These are phyloP conservation scores for Deilephila elpenor DNA, from an alignment of 2,888 invertebrate species.

Conservation along the genomic window DNA sequence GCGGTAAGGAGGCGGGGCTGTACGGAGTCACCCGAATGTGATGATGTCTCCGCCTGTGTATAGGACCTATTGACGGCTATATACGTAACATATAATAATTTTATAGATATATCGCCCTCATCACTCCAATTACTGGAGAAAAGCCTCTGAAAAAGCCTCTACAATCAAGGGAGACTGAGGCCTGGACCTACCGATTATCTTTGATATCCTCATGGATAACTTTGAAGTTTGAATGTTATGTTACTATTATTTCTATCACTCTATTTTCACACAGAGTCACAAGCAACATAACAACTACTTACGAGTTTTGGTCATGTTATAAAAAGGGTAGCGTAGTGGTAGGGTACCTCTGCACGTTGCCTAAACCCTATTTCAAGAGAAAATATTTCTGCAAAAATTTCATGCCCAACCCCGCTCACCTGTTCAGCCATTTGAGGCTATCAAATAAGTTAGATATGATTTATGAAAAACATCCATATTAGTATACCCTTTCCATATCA, in stretches of 20 bases:
- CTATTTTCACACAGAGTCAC: no score
- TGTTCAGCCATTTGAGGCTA: slow-evolving; percentile 10
- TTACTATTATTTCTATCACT: no score
- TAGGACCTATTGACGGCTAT: not conserved
- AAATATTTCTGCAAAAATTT: not conserved
- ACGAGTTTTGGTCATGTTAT: no score
- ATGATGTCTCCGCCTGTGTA: not conserved
- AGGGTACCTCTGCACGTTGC: not conserved
- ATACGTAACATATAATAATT: not conserved
- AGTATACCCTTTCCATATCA: slow-evolving; percentile 18
- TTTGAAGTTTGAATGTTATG: no score
- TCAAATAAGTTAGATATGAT: not conserved
- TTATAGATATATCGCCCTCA: no score
- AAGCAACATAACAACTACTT: no score
- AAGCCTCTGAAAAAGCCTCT: no score
- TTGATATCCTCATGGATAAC: no score
- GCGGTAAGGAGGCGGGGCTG: slow-evolving; percentile 1
- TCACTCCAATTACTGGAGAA: no score
- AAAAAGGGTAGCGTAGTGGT: no score
- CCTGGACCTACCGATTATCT: no score
- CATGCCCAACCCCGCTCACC: not conserved
- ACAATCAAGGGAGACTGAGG: no score
- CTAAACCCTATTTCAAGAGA: not conserved
- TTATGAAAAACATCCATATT: slow-evolving; percentile 1
- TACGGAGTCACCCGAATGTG: not conserved